Percentiles rank a stretch among this genome's conserved stretches.
phyloP scores from a whole-genome alignment of 2,113 vertebrate genomes.

The Chamaetylas fuelleborni region DNA sequence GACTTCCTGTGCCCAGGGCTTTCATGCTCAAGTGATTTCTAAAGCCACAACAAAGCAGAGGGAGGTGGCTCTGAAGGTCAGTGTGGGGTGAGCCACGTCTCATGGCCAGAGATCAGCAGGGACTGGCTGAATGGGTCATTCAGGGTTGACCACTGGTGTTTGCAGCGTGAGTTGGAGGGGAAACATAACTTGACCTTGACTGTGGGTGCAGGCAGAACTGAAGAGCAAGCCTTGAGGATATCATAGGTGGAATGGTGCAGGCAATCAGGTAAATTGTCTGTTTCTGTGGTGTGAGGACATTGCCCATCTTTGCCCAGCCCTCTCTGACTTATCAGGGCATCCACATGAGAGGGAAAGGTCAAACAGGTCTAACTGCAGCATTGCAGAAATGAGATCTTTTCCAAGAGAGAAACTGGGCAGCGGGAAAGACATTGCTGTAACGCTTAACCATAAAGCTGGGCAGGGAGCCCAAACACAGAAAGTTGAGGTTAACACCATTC shows the following conservation, averaged over 20 bases:
- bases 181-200: constrained; percentile 5
- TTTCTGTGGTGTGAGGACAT: not conserved
- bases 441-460: constrained; percentile 44
- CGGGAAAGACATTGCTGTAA: not conserved
- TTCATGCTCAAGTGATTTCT: constrained; percentile 41
- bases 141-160: not conserved
- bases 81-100: not conserved
- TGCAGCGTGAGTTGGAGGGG: not conserved
- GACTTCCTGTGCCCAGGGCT: not conserved
- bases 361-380: constrained; percentile 39
- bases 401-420: constrained; percentile 7
- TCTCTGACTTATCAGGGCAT: not conserved
- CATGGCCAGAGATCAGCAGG: not conserved
- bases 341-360: constrained; percentile 22
- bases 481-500: constrained; percentile 23
- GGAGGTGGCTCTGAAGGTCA: constrained; percentile 1
- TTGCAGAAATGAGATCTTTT: constrained; percentile 28
- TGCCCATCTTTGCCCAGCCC: not conserved
- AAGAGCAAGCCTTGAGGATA: not conserved
- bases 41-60: constrained; percentile 13
- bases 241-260: not conserved
- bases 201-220: not conserved
- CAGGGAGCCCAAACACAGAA: constrained; percentile 38
- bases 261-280: not conserved
- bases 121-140: not conserved